Evolutionary conservation across 1,140 invertebrate species (phyloP).

Genomic region (Papilio aristodemus): DNA sequence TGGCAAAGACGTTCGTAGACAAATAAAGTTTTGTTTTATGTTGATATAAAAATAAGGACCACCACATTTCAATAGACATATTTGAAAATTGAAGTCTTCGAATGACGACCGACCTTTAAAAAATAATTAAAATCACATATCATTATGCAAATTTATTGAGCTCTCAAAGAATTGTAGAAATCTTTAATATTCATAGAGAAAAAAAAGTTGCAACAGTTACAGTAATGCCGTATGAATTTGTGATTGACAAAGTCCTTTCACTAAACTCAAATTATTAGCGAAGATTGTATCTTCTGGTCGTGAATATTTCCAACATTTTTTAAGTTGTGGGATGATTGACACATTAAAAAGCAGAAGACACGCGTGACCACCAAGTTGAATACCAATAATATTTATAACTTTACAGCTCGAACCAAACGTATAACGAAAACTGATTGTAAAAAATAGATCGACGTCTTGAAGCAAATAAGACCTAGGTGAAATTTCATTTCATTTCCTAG

Average conservation of each 20-base stretch:
- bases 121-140: too few relatives aligned
- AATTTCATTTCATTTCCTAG: neutral
- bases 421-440: neutral
- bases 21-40: too few relatives aligned
- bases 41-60: too few relatives aligned
- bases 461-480: neutral
- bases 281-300: neutral
- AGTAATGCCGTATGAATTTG: neutral
- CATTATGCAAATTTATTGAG: too few relatives aligned
- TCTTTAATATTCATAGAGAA: too few relatives aligned
- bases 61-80: too few relatives aligned
- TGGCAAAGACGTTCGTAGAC: too few relatives aligned
- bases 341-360: neutral
- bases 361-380: neutral
- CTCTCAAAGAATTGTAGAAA: too few relatives aligned
- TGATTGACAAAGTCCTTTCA: neutral
- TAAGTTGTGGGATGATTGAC: neutral
- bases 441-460: neutral
- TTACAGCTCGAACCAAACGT: neutral
- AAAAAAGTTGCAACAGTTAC: neutral
- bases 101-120: too few relatives aligned
- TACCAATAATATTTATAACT: neutral
- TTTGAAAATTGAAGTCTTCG: too few relatives aligned
- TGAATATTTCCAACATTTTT: neutral
- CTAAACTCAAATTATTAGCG: neutral